Base-by-base conservation (phyloP, 2,888 invertebrate genomes). In the Cantharis nigra region DNA sequence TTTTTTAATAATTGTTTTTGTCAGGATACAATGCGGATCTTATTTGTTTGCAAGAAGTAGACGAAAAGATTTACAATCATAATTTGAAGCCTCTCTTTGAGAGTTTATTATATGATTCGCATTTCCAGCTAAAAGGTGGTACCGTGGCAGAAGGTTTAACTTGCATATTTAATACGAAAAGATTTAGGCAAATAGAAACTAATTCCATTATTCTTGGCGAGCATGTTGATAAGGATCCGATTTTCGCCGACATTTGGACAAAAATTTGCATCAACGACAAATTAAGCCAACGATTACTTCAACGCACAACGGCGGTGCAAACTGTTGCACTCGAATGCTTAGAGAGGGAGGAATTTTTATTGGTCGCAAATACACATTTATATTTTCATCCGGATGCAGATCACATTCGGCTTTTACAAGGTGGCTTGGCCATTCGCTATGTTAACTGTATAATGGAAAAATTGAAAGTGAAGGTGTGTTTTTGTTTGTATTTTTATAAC, bases 11-110 rank as follows among this genome's bases (percentile, higher is more conserved):
- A 26, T 65, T 63, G 77, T 63, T 89, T 11, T 69, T 85, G 82
- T 85, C 13, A 93, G 97, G 96, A 26, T 98, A 97, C 86, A 95
- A 98, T 89, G 93, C 94, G 20, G 98, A 98, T 87, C 89, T 98
- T 71, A 90, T 97, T 74, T 98, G 98, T 84, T 90, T 98, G 18
- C 98, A 99, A 91, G 98, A 99, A 91, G 96, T 98, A 0, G 98
- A 98, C 87, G 86, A 86, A 10, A 94, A 93, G 88, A 89, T 97
- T 70, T 97, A 93, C 87, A 88, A 91, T 9, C 85, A 90, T 79
- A 94, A 94, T 84, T 90, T 98, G 23, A 84, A 86, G 49, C 92
- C 93, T 10, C 89, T 92, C 26, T 88, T 98, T 13, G 26, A 67
- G 20, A 85, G 88, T 23, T 85, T 88, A 3, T 84, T 91, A 3